phyloP scores from a whole-genome alignment of 2,113 vertebrate species.

The Accipiter cooperii region DNA sequence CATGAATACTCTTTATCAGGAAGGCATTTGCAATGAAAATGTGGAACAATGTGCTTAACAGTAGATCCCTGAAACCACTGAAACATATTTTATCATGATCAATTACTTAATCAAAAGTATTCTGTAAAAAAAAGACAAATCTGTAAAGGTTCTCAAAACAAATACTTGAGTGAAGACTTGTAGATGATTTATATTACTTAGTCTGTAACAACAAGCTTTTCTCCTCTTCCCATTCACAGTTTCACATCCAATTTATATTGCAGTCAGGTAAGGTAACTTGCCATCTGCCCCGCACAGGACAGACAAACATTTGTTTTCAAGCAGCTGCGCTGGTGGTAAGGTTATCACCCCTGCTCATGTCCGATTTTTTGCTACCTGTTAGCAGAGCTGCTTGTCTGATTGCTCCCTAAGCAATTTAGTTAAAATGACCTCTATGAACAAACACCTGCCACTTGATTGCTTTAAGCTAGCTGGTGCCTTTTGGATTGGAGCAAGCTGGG shows the following conservation, averaged over 20 bases:
- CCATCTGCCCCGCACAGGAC: background rate
- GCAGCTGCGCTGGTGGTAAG: conserved; percentile 15
- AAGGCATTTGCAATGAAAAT: background rate
- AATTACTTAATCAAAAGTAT: background rate
- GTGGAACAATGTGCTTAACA: background rate
- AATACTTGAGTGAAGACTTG: background rate
- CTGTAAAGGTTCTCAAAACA: background rate
- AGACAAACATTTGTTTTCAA: conserved; percentile 17
- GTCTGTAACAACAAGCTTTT: background rate
- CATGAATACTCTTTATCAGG: background rate
- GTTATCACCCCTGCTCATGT: background rate
- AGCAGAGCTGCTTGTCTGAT: background rate
- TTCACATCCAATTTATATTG: background rate
- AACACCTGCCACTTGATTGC: background rate
- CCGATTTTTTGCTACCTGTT: background rate
- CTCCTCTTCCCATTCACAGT: background rate
- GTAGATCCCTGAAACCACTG: background rate
- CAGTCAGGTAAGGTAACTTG: background rate
- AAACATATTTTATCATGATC: background rate
- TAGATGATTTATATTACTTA: background rate
- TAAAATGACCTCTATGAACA: background rate
- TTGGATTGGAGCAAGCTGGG: background rate
- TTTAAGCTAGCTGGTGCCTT: background rate
- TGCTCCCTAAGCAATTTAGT: background rate
- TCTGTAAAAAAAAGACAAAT: background rate